phyloP scores from a whole-genome alignment of 2,797 vertebrate species.

The Caiman crocodilus region DNA sequence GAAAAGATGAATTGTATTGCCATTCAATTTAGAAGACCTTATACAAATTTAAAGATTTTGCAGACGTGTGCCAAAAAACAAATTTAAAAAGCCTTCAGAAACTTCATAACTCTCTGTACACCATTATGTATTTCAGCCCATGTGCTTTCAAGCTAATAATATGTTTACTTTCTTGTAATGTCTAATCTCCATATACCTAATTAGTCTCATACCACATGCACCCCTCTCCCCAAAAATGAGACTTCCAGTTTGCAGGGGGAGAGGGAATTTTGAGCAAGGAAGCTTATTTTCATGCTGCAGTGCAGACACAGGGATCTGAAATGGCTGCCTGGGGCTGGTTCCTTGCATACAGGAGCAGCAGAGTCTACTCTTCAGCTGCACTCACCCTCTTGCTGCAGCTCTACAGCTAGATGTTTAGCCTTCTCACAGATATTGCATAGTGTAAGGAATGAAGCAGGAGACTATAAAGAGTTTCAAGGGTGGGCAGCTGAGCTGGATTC shows the following conservation, averaged over 20 bases:
- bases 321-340: too few species aligned
- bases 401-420: too few species aligned
- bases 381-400: too few species aligned
- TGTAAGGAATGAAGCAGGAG: neutral
- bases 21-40: neutral
- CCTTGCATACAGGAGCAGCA: too few species aligned
- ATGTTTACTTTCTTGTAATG: neutral
- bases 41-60: neutral
- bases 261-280: too few species aligned
- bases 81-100: neutral
- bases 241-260: too few species aligned
- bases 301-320: too few species aligned
- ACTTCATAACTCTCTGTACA: neutral
- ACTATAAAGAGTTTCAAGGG: neutral
- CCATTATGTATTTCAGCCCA: neutral
- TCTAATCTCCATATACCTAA: rapidly evolving
- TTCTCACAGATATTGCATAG: neutral
- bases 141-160: rapidly evolving
- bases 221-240: too few species aligned
- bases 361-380: too few species aligned
- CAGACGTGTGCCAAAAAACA: neutral
- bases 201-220: too few species aligned
- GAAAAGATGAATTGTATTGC: neutral
- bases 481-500: neutral
- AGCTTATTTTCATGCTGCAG: neutral